These are phyloP conservation scores for Corythornis madagascariensis DNA, from an alignment of 2,113 vertebrate genomes.

Conservation along the genomic window DNA sequence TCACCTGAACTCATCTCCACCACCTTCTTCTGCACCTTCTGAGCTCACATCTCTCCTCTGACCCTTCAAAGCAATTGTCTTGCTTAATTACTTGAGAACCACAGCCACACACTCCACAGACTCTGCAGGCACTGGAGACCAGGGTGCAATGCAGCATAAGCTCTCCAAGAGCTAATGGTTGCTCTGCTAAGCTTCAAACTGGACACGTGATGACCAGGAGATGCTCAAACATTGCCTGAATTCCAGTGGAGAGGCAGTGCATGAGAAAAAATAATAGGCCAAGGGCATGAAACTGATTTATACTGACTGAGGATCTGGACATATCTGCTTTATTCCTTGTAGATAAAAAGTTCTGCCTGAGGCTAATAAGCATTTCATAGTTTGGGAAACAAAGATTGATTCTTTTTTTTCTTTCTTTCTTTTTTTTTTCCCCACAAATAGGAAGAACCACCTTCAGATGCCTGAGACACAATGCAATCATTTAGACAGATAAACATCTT, in stretches of 20 bases:
- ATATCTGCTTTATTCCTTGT: slow-evolving; percentile 17
- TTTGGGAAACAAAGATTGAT: slow-evolving; percentile 33
- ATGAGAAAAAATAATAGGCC: not conserved
- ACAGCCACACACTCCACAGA: not conserved
- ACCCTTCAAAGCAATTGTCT: not conserved
- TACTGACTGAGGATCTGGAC: not conserved
- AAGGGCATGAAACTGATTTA: slow-evolving; percentile 8
- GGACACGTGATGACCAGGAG: not conserved
- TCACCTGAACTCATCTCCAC: not conserved
- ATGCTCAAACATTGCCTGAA: not conserved
- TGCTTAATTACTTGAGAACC: not conserved
- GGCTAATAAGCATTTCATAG: slow-evolving; percentile 9
- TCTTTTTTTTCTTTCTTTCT: not conserved
- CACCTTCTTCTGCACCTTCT: not conserved
- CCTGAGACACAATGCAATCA: slow-evolving; percentile 35
- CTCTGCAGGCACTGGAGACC: not conserved
- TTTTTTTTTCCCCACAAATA: not conserved
- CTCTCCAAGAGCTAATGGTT: not conserved
- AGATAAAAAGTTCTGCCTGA: slow-evolving; percentile 34
- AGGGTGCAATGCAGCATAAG: not conserved
- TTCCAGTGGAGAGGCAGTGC: not conserved
- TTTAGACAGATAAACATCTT: slow-evolving; percentile 51
- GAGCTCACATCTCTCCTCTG: not conserved
- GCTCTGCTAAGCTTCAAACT: not conserved
- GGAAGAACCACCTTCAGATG: slow-evolving; percentile 46